phyloP scores from a whole-genome alignment of 1,140 invertebrate genomes.

The Rhyacophila brunnea region DNA sequence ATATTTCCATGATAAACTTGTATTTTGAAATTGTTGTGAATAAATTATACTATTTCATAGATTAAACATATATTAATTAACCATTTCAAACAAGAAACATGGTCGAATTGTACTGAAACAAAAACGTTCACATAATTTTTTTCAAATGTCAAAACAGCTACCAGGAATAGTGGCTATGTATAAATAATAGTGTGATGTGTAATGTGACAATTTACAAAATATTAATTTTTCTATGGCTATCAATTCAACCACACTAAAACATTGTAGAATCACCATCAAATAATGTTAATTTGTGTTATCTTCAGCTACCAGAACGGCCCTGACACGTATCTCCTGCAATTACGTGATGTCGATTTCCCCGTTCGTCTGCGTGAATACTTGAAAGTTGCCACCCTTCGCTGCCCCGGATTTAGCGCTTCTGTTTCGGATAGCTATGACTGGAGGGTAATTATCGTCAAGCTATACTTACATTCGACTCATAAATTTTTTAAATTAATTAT shows the following conservation, averaged over 20 bases:
- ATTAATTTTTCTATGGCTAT: no score
- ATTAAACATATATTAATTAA: no score
- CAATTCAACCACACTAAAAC: no score
- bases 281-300: constrained; percentile 22
- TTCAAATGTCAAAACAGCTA: background rate
- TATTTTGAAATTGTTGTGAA: no score
- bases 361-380: constrained; percentile 87
- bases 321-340: constrained; percentile 91
- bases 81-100: no score
- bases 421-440: constrained; percentile 72
- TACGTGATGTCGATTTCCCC: constrained; percentile 90
- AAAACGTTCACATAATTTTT: constrained; percentile 10
- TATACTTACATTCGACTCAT: no score
- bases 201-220: background rate
- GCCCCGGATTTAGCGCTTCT: constrained; percentile 64
- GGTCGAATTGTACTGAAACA: no score
- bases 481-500: constrained; percentile 10
- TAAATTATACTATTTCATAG: no score
- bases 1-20: no score
- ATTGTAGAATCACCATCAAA: no score
- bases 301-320: constrained; percentile 90
- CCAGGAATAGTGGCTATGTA: no score
- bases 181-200: background rate
- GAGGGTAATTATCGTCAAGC: no score
- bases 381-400: constrained; percentile 80